Percentiles rank a stretch among this genome's conserved stretches.
Evolutionary conservation across 2,113 vertebrate species (phyloP).

Genomic region (Laterallus jamaicensis): DNA sequence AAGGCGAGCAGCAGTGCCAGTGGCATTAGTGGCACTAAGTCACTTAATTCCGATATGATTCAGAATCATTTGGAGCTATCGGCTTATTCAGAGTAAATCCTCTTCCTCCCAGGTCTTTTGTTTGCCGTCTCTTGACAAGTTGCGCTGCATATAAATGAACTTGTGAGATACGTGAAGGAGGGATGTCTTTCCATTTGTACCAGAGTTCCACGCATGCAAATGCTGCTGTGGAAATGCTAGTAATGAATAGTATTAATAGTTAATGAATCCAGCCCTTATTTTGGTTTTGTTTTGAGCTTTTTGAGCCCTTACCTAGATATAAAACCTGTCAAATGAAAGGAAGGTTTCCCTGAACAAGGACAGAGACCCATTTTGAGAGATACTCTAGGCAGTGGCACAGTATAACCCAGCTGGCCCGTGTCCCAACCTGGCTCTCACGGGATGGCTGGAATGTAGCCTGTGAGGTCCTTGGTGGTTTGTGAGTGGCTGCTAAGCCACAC

Average conservation of each 20-base stretch:
- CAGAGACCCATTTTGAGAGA: background rate
- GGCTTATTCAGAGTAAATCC: conserved; percentile 42
- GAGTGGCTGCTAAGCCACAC: background rate
- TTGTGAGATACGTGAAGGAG: background rate
- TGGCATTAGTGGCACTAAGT: conserved; percentile 49
- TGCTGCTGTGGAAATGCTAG: background rate
- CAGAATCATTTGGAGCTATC: conserved; percentile 45
- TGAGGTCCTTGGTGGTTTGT: background rate
- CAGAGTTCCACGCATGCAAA: background rate
- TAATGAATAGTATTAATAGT: background rate
- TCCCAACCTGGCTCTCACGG: background rate
- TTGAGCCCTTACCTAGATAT: background rate
- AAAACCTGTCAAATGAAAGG: background rate
- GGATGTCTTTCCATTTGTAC: background rate
- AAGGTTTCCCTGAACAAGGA: background rate
- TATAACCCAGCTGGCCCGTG: background rate
- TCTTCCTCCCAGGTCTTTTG: conserved; percentile 30
- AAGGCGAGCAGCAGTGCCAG: background rate
- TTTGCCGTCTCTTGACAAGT: conserved; percentile 10
- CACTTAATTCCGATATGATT: conserved; percentile 55
- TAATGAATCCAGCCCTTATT: background rate
- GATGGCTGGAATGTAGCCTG: background rate
- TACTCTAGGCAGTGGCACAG: background rate
- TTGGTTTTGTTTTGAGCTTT: background rate
- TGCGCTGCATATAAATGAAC: background rate